Conservation (phyloP, 1,140 invertebrate species). For the Brachionus asplanchnoidis region DNA sequence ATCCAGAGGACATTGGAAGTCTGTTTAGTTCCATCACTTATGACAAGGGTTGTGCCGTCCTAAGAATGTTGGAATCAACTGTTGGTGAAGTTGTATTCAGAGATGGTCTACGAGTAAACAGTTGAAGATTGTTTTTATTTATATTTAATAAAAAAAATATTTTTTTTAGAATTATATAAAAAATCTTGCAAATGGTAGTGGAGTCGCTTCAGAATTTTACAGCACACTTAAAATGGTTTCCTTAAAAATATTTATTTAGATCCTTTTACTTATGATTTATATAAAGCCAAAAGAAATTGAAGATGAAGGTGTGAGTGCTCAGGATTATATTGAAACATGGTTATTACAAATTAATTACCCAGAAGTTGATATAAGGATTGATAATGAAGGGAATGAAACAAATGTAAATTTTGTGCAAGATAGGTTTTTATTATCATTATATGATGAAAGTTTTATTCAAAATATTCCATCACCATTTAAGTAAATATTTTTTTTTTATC, state of each 20-base stretch:
- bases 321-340: constrained; percentile 36
- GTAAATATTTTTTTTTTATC: neutral
- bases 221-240: neutral
- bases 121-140: neutral
- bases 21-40: constrained; percentile 92
- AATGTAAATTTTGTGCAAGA: neutral
- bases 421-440: neutral
- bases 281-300: neutral
- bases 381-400: neutral
- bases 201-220: constrained; percentile 30
- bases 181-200: neutral
- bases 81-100: neutral
- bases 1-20: constrained; percentile 70
- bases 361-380: neutral
- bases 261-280: neutral
- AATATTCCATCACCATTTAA: constrained; percentile 18
- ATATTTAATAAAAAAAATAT: neutral
- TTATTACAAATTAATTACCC: constrained; percentile 35
- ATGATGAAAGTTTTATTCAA: constrained; percentile 15
- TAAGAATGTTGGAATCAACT: constrained; percentile 34
- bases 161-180: constrained; percentile 14
- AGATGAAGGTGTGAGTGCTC: neutral
- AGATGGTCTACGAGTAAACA: constrained; percentile 21
- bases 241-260: neutral
- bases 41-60: constrained; percentile 56